These are phyloP conservation scores for Stylophora pistillata DNA, from an alignment of 64 coral and sea anemone species.

Conservation along the genomic window DNA sequence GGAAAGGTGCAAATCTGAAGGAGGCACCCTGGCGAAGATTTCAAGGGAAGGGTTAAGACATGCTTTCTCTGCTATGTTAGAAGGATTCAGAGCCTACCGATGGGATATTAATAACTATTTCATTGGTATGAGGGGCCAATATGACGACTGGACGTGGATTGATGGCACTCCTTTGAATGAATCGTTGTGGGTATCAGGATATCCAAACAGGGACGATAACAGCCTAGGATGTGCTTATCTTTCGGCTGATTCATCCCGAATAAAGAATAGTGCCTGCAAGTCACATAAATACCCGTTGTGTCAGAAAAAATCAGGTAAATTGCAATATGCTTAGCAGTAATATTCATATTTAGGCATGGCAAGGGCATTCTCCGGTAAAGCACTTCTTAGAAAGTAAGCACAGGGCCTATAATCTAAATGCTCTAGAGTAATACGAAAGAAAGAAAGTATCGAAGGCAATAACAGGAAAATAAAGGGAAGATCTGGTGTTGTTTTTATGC, in stretches of 20 bases:
- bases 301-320: neutral
- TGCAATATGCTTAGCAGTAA: neutral
- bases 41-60: neutral
- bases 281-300: neutral
- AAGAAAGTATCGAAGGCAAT: too few relatives aligned
- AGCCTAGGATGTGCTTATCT: neutral
- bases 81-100: neutral
- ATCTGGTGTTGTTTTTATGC: too few relatives aligned
- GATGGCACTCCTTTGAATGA: neutral
- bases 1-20: neutral
- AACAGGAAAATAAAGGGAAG: too few relatives aligned
- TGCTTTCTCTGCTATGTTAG: neutral
- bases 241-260: neutral
- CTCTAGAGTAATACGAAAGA: too few relatives aligned
- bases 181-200: neutral
- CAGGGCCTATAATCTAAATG: too few relatives aligned
- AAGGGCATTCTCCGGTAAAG: neutral
- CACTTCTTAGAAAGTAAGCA: neutral
- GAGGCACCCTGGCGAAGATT: conserved; percentile 2
- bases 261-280: neutral
- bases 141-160: neutral
- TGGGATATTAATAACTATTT: neutral
- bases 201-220: neutral
- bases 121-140: neutral
- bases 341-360: neutral